These are phyloP conservation scores for Amaurobius ferox DNA, from an alignment of 2,888 invertebrate species.

Conservation along the genomic window DNA sequence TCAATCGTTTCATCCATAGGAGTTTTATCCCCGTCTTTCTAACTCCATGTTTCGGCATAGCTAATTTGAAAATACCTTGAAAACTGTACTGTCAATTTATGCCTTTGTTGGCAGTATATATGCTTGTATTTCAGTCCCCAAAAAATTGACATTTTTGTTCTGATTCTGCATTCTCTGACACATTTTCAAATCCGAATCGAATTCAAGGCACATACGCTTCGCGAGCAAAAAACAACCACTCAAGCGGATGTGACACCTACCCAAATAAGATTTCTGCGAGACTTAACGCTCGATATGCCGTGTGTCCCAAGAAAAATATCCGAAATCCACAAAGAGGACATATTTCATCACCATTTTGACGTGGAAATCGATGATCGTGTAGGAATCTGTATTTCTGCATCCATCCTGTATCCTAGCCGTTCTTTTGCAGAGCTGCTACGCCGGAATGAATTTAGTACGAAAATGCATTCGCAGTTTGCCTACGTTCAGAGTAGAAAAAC, in stretches of 20 bases:
- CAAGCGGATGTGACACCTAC: not conserved
- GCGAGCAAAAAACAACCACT: too few species aligned
- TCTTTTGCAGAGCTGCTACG: not conserved
- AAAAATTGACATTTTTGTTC: too few species aligned
- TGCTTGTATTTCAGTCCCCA: too few species aligned
- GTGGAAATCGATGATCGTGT: not conserved
- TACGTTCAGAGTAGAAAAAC: not conserved
- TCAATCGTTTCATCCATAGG: too few species aligned
- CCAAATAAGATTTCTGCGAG: not conserved
- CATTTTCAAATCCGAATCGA: too few species aligned
- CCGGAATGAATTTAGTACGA: not conserved
- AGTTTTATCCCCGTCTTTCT: too few species aligned
- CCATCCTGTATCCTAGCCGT: not conserved
- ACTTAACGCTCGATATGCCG: not conserved
- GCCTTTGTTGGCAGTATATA: too few species aligned
- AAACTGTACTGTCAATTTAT: too few species aligned
- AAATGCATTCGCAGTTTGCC: not conserved
- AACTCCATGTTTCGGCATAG: too few species aligned
- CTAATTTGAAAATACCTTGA: too few species aligned
- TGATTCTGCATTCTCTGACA: too few species aligned
- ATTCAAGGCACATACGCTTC: too few species aligned
- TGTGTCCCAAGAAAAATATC: not conserved
- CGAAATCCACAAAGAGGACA: not conserved
- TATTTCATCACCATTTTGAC: conserved; percentile 5
- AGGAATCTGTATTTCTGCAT: not conserved